Evolutionary conservation across 1,140 invertebrate genomes (phyloP), one percentile per base, ranked within the genome.

Genomic region (Dendrolimus kikuchii): DNA sequence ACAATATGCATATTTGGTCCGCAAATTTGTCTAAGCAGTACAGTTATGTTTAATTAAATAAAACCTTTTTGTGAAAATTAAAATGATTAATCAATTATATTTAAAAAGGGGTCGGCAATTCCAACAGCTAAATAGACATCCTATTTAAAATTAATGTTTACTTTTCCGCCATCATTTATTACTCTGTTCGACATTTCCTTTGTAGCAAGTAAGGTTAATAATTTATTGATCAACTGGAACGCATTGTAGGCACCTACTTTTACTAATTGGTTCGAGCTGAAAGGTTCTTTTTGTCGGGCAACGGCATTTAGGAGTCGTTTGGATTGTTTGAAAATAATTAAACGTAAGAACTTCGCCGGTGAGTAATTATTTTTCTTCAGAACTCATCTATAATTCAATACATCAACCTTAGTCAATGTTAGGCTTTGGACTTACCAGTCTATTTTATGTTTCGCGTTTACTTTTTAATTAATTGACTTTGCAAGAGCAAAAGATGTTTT

Each of bases 211-310:
- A 40, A 55, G 44, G 58, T 59, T 64, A 57, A 61, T 67, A 64
- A 64, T 67, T 64, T 67, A 67, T 68, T 62, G 65, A 68, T 64
- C 62, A 46, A 37, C 39, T 40, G 39, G 37, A 60, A 58, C 53
- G 66, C 50, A 56, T 65, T 64, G 66, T 62, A 65, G 54, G 57
- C 57, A 50, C 64, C 58, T 68, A 64, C 57, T 68, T 65, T 57
- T 60, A 58, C 58, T 68, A 68, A 68, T 68, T 68, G 66, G 60
- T 62, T 60, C 51, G 45, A 51, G 57, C 49, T 57, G 60, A 65
- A 65, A 64, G 60, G 58, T 60, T 62, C 62, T 64, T 59, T 66
- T 57, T 51, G 48, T 46, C 9, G 57, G 41, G 43, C 40, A 23
- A 23, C 36, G 55, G 51, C 64, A 60, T 60, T 63, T 63, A 46